phyloP scores from a whole-genome alignment of 2,797 vertebrate genomes.

The Australoheros facetus region DNA sequence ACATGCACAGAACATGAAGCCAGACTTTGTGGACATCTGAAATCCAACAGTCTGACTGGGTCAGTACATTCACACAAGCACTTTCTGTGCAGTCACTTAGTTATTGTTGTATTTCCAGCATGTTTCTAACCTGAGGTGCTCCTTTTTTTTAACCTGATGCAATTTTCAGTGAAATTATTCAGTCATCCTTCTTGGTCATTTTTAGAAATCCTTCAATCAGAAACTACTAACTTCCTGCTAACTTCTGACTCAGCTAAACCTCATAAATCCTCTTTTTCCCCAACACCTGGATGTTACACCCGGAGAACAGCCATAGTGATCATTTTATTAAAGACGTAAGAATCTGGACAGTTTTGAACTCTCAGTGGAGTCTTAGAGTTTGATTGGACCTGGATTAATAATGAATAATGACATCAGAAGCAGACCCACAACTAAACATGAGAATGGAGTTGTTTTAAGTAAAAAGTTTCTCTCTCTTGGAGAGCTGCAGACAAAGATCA shows the following conservation, averaged over 20 bases:
- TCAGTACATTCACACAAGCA: neutral
- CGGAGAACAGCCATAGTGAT: neutral
- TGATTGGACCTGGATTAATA: too few species aligned
- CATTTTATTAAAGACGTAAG: too few species aligned
- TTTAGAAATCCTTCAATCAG: neutral
- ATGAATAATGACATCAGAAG: too few species aligned
- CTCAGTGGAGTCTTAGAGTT: too few species aligned
- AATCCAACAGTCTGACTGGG: neutral
- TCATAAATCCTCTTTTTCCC: neutral
- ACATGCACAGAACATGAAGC: conserved; percentile 17
- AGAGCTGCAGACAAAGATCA: too few species aligned
- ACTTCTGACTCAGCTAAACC: neutral
- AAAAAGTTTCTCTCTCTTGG: too few species aligned
- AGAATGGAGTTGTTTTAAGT: too few species aligned
- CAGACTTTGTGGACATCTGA: neutral
- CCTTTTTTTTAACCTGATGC: too few species aligned
- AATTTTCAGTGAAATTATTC: neutral
- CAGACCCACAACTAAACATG: too few species aligned
- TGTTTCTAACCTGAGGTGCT: neutral
- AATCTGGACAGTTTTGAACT: too few species aligned
- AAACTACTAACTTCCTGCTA: neutral
- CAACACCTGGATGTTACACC: neutral
- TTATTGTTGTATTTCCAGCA: too few species aligned
- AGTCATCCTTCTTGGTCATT: neutral
- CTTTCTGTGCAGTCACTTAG: too few species aligned